Conservation (phyloP, 1,140 invertebrate species). For the Drosophila leontia region DNA sequence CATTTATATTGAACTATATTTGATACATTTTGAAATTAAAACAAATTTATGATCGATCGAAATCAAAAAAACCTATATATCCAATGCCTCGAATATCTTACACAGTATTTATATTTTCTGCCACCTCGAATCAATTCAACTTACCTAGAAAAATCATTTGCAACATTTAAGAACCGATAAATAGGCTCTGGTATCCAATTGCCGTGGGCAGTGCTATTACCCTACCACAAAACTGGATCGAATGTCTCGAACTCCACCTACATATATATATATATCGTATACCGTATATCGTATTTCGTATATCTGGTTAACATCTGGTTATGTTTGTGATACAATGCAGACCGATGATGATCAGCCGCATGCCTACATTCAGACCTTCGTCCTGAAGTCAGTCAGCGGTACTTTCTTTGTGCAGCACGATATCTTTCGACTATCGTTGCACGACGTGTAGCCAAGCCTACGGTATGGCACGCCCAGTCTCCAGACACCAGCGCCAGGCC, state of each 20-base stretch:
- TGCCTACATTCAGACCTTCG: slow-evolving; percentile 96
- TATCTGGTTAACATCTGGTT: slow-evolving; percentile 15
- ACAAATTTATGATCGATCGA: too few relatives aligned
- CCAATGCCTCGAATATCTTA: neutral
- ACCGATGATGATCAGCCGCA: slow-evolving; percentile 96
- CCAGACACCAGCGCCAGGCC: slow-evolving; percentile 30
- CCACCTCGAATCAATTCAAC: neutral
- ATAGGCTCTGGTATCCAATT: neutral
- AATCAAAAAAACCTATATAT: neutral
- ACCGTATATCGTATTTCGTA: slow-evolving; percentile 7
- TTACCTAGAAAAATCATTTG: neutral
- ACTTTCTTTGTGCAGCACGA: slow-evolving; percentile 96
- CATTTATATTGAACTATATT: too few relatives aligned
- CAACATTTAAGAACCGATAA: neutral
- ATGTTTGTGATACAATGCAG: slow-evolving; percentile 74
- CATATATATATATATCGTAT: neutral
- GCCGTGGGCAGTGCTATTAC: slow-evolving; percentile 17
- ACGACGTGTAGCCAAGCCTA: slow-evolving; percentile 87
- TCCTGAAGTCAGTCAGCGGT: slow-evolving; percentile 93
- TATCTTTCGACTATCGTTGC: slow-evolving; percentile 94
- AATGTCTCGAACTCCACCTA: neutral
- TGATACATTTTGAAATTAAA: too few relatives aligned
- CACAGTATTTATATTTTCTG: too few relatives aligned
- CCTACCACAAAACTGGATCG: slow-evolving; percentile 11
- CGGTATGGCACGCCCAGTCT: slow-evolving; percentile 27